These are phyloP conservation scores for Mustelus asterias DNA, from an alignment of 2,113 vertebrate species.

Conservation along the genomic window DNA sequence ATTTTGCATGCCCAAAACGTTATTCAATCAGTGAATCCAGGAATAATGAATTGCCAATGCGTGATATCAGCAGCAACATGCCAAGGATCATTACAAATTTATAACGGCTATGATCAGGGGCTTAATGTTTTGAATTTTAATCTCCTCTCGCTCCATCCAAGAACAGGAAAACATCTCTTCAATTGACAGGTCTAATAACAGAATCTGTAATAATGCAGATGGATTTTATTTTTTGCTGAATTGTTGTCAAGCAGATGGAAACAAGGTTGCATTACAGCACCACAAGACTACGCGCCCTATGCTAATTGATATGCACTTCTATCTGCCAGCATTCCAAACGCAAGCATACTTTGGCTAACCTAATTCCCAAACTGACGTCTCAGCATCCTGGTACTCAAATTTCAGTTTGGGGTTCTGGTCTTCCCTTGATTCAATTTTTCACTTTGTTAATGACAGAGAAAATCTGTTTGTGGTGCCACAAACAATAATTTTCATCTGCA, in stretches of 20 bases:
- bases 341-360: constrained; percentile 9
- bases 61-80: background rate
- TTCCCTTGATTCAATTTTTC: background rate
- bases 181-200: background rate
- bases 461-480: background rate
- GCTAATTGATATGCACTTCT: background rate
- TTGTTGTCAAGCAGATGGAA: background rate
- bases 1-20: background rate
- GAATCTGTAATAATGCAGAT: background rate
- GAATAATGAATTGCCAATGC: background rate
- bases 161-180: background rate
- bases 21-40: background rate
- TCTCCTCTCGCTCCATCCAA: background rate
- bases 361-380: constrained; percentile 23
- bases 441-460: background rate
- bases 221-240: background rate
- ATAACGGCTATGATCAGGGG: background rate
- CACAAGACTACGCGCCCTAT: background rate
- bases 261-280: no score
- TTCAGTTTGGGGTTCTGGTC: background rate
- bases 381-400: background rate
- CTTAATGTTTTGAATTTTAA: background rate
- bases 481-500: constrained; percentile 28
- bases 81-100: background rate
- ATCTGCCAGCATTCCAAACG: background rate